Evolutionary conservation across 1,140 invertebrate species (phyloP), one percentile per base, ranked within the genome.

Genomic region (Lycorma delicatula): DNA sequence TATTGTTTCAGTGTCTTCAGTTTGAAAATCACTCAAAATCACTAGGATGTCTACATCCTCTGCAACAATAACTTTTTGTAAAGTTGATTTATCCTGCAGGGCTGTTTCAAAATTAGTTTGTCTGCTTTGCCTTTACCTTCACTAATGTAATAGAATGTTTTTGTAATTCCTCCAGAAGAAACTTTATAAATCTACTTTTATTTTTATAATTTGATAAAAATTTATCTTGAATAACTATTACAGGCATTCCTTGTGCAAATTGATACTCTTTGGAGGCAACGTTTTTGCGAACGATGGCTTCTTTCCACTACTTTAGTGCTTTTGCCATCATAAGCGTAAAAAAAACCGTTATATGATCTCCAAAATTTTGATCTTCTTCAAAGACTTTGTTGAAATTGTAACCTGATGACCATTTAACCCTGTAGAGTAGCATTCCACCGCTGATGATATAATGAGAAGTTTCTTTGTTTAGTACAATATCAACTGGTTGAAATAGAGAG

Each of bases 31-130:
- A 55, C 22, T 44, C 25, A 55, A 44, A 27, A 55, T 41, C n/a
- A 55, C 53, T 26, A 55, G 26, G 7, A 55, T 44, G 20, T 55
- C 36, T 5, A 46, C 23, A 16, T 55, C 53, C 13, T 55, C 53
- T 44, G 34, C 53, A 25, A 55, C 53, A 4, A 55, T 44, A 25
- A 44, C 25, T 55, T 26, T 50, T 27, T 26, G 3, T 9, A 50
- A 50, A 28, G 4, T 18, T 3, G 23, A 4, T 2, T 27, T 7
- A 28, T 12, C 23, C 6, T 7, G 6, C 5, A 20, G 3, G 5
- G 36, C 36, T 38, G 12, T 5, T 6, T 38, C 36, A 38, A 38
- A 38, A 38, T 13, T 38, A 38, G 36, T 38, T 13, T 18, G 13
- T 13, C 29, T 7, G 6, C 29, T 31, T 31, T 13, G 29, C 29